These are phyloP conservation scores for Netelia melanura DNA, from an alignment of 2,888 invertebrate species.

Conservation along the genomic window DNA sequence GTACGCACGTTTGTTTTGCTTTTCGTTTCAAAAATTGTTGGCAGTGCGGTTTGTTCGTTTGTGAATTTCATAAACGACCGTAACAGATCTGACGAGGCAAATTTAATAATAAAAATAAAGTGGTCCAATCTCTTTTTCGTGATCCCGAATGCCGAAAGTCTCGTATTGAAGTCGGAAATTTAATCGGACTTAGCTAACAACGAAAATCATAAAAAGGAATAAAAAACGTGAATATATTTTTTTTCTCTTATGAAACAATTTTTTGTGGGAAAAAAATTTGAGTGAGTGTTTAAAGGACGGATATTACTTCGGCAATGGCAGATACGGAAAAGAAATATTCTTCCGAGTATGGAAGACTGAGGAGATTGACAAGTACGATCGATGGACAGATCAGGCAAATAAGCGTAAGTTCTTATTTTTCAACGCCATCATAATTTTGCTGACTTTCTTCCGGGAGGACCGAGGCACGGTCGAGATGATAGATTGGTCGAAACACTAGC, in stretches of 20 bases:
- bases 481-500: constrained; percentile 14
- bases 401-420: constrained; percentile 87
- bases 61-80: background rate
- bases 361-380: constrained; percentile 88
- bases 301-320: constrained; percentile 73
- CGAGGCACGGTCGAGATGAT: background rate
- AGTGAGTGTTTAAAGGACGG: constrained; percentile 16
- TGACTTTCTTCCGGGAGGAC: constrained; percentile 2
- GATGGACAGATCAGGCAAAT: constrained; percentile 89
- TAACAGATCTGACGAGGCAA: background rate
- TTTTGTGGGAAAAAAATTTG: background rate
- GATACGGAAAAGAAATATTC: constrained; percentile 86
- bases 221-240: background rate
- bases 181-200: background rate
- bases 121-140: too few species aligned
- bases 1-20: background rate
- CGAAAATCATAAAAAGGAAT: background rate
- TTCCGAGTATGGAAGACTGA: constrained; percentile 89
- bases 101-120: background rate
- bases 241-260: background rate
- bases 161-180: background rate
- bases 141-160: too few species aligned
- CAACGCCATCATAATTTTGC: background rate
- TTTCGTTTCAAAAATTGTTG: background rate
- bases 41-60: too few species aligned